Evolutionary conservation across 37 sponge, comb jelly and placozoan genomes (phyloP).

Genomic region (Axinella damicornis): DNA sequence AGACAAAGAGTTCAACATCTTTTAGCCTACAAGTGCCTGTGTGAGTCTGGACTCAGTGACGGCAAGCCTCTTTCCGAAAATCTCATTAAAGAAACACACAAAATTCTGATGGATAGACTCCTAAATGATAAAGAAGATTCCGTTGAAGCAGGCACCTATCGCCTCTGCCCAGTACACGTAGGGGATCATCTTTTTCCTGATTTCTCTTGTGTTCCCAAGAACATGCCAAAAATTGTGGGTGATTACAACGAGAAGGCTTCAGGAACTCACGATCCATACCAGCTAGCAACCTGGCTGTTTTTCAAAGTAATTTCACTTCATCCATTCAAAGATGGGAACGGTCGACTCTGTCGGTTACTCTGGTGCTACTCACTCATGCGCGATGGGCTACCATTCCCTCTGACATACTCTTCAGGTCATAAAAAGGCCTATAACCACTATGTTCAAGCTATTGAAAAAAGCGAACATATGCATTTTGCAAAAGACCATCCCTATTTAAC

Average conservation of each 20-base stretch:
- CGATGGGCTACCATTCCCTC: slow-evolving; percentile 31
- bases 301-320: slow-evolving; percentile 21
- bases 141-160: slow-evolving; percentile 3
- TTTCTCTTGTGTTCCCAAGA: neutral
- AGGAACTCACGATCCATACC: slow-evolving; percentile 1
- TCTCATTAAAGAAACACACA: slow-evolving; percentile 13
- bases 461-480: too few relatives aligned
- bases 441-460: neutral
- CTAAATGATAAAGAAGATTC: neutral
- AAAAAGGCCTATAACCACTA: slow-evolving; percentile 7
- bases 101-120: slow-evolving; percentile 6
- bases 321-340: slow-evolving; percentile 38
- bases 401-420: slow-evolving; percentile 6
- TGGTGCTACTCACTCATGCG: slow-evolving; percentile 40
- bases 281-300: slow-evolving; percentile 26
- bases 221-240: slow-evolving; percentile 1
- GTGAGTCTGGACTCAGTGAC: too few relatives aligned
- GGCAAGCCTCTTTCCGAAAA: neutral
- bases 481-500: slow-evolving; percentile 14
- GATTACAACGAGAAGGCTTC: slow-evolving; percentile 18
- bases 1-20: too few relatives aligned
- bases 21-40: too few relatives aligned
- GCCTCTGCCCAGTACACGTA: neutral
- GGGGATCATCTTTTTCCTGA: slow-evolving; percentile 2
- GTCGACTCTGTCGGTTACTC: slow-evolving; percentile 23